Evolutionary conservation across 2,113 vertebrate genomes (phyloP), one percentile per base, ranked within the genome.

Genomic region (Echinops telfairi): DNA sequence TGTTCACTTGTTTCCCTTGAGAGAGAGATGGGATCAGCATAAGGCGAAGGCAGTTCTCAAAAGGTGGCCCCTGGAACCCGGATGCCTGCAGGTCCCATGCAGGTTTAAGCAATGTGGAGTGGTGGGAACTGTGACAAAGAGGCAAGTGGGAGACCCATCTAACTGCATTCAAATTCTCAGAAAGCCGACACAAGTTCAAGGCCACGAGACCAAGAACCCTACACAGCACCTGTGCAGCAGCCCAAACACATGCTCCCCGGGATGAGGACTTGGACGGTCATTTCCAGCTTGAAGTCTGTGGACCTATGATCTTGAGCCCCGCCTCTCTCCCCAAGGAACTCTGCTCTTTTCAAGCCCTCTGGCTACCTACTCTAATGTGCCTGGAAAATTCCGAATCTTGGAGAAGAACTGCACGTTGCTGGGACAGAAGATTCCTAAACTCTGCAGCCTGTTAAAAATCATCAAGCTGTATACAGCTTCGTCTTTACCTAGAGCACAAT

Each of bases 91-190:
- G 23, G 27, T 14, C 10, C 38, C 94, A 83, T 22, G 43, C 7
- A 57, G 62, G n/a, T 25, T 15, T 1, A 31, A 47, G 29, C 17
- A 64, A 12, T 2, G 23, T 0, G 23, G 19, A 60, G 1, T 7
- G 4, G 16, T 3, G 8, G 10, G n/a, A 38, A 25, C 17, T 14
- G 7, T 0, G 1, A 2, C 10, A 10, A 93, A 23, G 0, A 40
- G 6, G 77, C 81, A 38, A 78, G 60, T 10, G 19, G 36, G 10
- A 64, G 57, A 2, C 17, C 29, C 36, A 17, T 22, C 20, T 31
- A 38, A 33, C 43, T 9, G 31, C 43, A n/a, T 57, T 53, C 17
- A 20, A 15, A 75, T 40, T 47, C n/a, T 29, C 73, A 75, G 8
- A 25, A 29, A 88, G 4, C 53, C 73, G 60, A 68, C 29, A 20